Evolutionary conservation across 2,113 vertebrate species (phyloP).

Genomic region (Semnornis frantzii): DNA sequence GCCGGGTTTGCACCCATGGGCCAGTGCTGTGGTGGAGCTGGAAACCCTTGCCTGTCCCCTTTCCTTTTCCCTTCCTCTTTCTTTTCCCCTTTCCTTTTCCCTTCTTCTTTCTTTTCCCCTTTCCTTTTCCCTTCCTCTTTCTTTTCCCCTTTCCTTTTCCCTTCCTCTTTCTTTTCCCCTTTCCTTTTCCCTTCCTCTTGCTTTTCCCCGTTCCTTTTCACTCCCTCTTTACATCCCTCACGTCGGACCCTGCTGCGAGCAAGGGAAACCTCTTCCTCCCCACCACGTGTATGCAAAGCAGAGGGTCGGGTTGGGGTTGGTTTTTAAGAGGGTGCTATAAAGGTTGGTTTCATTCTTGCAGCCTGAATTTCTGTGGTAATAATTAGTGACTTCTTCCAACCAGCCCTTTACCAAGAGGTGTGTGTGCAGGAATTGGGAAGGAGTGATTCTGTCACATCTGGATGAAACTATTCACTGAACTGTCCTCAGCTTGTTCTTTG

Average conservation of each 20-base stretch:
- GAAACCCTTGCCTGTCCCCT: neutral
- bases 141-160: neutral
- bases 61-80: neutral
- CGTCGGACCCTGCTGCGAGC: neutral
- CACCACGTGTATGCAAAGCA: accelerated
- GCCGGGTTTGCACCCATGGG: neutral
- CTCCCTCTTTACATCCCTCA: too few species aligned
- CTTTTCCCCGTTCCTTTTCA: neutral
- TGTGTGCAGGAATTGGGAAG: neutral
- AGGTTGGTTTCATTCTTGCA: neutral
- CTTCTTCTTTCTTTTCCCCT: too few species aligned
- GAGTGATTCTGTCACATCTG: neutral
- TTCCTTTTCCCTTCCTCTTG: neutral
- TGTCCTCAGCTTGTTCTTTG: neutral
- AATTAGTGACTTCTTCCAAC: neutral
- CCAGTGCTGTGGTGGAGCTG: too few species aligned
- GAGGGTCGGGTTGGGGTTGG: neutral
- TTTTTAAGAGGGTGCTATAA: too few species aligned
- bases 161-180: neutral
- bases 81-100: neutral
- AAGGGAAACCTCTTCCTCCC: neutral
- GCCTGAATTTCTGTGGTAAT: neutral
- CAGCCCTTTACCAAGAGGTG: neutral
- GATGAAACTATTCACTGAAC: neutral
- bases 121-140: too few species aligned